These are phyloP conservation scores for Neotoma lepida DNA, from an alignment of 2,113 vertebrate species.

Conservation along the genomic window DNA sequence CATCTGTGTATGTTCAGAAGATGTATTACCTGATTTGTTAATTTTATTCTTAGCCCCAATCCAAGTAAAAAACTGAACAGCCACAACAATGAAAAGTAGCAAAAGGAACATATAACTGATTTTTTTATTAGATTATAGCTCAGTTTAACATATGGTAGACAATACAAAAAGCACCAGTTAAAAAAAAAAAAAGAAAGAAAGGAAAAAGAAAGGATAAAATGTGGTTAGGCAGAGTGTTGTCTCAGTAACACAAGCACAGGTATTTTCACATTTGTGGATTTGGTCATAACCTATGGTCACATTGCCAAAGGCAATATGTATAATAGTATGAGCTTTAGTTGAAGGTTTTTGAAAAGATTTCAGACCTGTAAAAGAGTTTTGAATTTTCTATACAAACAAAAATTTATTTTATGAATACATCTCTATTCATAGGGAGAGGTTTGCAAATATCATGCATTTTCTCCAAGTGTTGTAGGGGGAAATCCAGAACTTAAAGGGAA, in stretches of 20 bases:
- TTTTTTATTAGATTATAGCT: background rate
- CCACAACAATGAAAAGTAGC: background rate
- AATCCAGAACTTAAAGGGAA: conserved; percentile 33
- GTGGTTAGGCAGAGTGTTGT: background rate
- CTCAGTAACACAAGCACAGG: background rate
- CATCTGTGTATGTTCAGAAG: conserved; percentile 38
- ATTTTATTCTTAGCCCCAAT: conserved; percentile 67
- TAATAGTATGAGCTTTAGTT: background rate
- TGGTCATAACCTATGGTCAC: background rate
- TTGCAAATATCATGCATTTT: background rate
- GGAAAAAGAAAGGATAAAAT: background rate
- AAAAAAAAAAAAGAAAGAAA: background rate
- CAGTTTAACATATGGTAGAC: conserved; percentile 27
- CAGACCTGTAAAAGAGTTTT: background rate
- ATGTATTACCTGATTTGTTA: conserved; percentile 68
- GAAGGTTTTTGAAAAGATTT: background rate
- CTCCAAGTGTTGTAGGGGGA: background rate
- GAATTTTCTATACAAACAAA: background rate
- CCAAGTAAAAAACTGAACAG: background rate
- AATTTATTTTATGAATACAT: background rate
- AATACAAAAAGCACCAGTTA: conserved; percentile 3
- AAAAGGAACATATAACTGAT: conserved; percentile 46
- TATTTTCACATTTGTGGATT: conserved; percentile 23
- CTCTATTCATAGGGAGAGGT: background rate
- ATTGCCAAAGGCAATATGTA: background rate